Conservation (phyloP, 2,113 vertebrate species). For the Euleptes europaea region DNA sequence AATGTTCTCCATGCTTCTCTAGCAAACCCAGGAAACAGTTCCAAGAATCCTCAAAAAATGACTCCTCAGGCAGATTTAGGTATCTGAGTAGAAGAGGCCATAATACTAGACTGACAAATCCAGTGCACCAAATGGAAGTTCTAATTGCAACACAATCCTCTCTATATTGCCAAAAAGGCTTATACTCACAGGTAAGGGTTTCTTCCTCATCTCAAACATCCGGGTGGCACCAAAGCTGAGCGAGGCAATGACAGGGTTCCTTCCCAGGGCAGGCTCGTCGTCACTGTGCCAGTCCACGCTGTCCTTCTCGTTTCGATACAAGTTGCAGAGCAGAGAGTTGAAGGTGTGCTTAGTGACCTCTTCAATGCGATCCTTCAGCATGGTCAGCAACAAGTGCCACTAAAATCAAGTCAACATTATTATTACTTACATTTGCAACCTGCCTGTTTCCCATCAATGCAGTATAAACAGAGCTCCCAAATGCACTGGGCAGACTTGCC, state of each 20-base stretch:
- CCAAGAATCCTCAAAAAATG: neutral
- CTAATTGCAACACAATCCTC: neutral
- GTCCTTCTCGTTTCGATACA: conserved; percentile 90
- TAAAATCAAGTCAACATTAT: conserved; percentile 42
- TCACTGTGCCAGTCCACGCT: conserved; percentile 97
- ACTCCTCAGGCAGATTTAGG: neutral
- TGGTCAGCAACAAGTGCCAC: conserved; percentile 87
- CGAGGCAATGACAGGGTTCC: conserved; percentile 85
- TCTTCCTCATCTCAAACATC: conserved; percentile 91
- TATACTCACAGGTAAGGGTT: conserved; percentile 85
- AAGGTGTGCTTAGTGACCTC: conserved; percentile 76
- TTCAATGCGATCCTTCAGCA: conserved; percentile 75
- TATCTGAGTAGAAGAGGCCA: neutral
- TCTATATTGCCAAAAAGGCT: neutral
- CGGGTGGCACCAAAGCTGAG: conserved; percentile 91
- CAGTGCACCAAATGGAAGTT: neutral
- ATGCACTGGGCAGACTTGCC: too few species aligned
- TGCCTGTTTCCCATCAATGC: neutral
- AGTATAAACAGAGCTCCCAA: too few species aligned
- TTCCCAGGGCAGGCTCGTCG: conserved; percentile 83
- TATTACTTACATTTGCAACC: too few species aligned
- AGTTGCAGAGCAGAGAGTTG: conserved; percentile 94
- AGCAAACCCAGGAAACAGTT: neutral
- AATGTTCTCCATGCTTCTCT: neutral
- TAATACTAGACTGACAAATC: neutral